phyloP scores from a whole-genome alignment of 1,140 invertebrate genomes.

The Dryas iulia region DNA sequence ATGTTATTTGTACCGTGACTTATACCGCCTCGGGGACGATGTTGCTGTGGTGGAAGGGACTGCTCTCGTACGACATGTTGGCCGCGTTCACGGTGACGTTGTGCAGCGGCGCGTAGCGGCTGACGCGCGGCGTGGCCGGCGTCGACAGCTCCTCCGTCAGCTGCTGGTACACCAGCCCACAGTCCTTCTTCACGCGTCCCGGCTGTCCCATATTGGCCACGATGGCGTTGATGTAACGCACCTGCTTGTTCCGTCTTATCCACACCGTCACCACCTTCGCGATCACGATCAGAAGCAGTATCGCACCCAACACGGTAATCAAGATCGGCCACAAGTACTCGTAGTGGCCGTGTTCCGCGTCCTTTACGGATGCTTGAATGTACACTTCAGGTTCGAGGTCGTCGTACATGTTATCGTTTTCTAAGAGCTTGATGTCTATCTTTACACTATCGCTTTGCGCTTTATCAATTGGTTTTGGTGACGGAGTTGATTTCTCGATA shows the following conservation, averaged over 20 bases:
- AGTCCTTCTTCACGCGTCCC: slow-evolving; percentile 75
- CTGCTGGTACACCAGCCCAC: slow-evolving; percentile 81
- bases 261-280: slow-evolving; percentile 75
- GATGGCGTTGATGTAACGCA: slow-evolving; percentile 80
- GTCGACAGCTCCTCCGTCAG: slow-evolving; percentile 81
- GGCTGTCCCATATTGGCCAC: slow-evolving; percentile 69
- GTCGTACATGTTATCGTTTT: slow-evolving; percentile 60
- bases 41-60: slow-evolving; percentile 83
- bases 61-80: slow-evolving; percentile 82
- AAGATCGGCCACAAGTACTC: slow-evolving; percentile 75
- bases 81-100: slow-evolving; percentile 80
- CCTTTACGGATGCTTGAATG: slow-evolving; percentile 54
- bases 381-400: slow-evolving; percentile 69
- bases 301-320: slow-evolving; percentile 68
- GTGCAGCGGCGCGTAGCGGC: slow-evolving; percentile 78
- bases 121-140: slow-evolving; percentile 81
- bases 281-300: slow-evolving; percentile 76
- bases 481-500: slow-evolving; percentile 47
- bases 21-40: slow-evolving; percentile 83
- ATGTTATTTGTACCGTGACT: slow-evolving; percentile 51
- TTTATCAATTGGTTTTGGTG: slow-evolving; percentile 34
- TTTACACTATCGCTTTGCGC: slow-evolving; percentile 66
- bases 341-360: slow-evolving; percentile 73
- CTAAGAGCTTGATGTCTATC: slow-evolving; percentile 63
- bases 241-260: slow-evolving; percentile 77